Conservation (phyloP, 2,797 vertebrate genomes). For the Semotilus atromaculatus region DNA sequence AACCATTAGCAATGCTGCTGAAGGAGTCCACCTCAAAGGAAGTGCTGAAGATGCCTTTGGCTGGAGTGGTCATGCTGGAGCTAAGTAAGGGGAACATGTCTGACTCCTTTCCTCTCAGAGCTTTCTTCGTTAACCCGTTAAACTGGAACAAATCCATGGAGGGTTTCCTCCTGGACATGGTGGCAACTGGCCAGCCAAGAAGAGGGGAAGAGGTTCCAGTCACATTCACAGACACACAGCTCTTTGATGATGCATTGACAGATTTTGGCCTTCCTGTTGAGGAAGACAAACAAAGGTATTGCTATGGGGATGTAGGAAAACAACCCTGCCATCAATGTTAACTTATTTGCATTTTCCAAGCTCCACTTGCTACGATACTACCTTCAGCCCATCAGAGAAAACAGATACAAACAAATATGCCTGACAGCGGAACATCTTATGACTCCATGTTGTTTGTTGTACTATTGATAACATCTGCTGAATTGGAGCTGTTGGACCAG, state of each 20-base stretch:
- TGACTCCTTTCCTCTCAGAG: slow-evolving; percentile 83
- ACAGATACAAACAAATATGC: slow-evolving; percentile 54
- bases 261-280: slow-evolving; percentile 85
- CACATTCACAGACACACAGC: slow-evolving; percentile 63
- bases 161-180: slow-evolving; percentile 84
- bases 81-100: slow-evolving; percentile 80
- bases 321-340: slow-evolving; percentile 17
- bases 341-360: slow-evolving; percentile 48
- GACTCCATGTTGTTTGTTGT: slow-evolving; percentile 49
- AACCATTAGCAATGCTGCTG: slow-evolving; percentile 93
- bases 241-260: slow-evolving; percentile 80
- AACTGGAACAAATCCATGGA: slow-evolving; percentile 91
- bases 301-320: slow-evolving; percentile 20
- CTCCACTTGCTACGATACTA: slow-evolving; percentile 3
- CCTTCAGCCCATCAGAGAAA: slow-evolving; percentile 21
- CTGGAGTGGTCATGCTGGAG: slow-evolving; percentile 64
- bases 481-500: slow-evolving; percentile 41
- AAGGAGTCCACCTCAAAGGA: slow-evolving; percentile 93
- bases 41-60: slow-evolving; percentile 89
- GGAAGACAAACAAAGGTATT: slow-evolving; percentile 31
- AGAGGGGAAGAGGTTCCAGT: slow-evolving; percentile 77
- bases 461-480: slow-evolving; percentile 54
- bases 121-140: slow-evolving; percentile 86
- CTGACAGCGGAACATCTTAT: slow-evolving; percentile 55
- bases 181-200: slow-evolving; percentile 83